Percentiles rank a stretch among this genome's conserved stretches.
Conservation (phyloP, 1,140 invertebrate species). For the Drosophila repleta region DNA sequence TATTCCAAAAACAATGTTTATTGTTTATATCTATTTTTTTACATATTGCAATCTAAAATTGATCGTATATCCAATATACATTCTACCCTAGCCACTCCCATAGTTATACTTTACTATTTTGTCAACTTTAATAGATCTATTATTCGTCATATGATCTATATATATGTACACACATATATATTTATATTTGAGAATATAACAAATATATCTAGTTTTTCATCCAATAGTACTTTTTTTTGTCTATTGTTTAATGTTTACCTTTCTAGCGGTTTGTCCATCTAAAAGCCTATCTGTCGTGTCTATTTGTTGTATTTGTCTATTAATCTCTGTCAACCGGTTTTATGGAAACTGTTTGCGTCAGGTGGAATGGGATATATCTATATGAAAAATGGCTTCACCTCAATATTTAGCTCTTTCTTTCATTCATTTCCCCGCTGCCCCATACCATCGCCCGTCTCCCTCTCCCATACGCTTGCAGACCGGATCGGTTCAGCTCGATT, state of each 20-base stretch:
- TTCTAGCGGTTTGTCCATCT: constrained; percentile 1
- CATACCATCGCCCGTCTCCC: background rate
- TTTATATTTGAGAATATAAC: background rate
- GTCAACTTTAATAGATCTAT: background rate
- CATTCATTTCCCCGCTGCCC: background rate
- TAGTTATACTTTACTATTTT: no score
- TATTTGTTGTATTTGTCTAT: constrained; percentile 4
- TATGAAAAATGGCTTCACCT: constrained; percentile 31
- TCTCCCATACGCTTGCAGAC: constrained; percentile 6
- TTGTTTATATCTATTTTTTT: no score
- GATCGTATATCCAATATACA: no score
- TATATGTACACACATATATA: background rate
- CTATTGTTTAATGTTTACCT: background rate
- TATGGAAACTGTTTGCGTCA: constrained; percentile 11
- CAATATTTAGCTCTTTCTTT: background rate
- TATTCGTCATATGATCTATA: background rate
- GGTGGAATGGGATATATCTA: constrained; percentile 14
- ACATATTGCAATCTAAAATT: no score
- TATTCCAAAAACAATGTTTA: no score
- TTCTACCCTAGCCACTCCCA: no score
- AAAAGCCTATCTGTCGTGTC: background rate
- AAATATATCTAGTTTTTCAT: no score
- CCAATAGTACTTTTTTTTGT: background rate
- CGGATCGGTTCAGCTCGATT: constrained; percentile 50
- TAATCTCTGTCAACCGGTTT: constrained; percentile 14